Evolutionary conservation across 2,888 invertebrate genomes (phyloP), one percentile per base, ranked within the genome.

Genomic region (Lypha dubia): DNA sequence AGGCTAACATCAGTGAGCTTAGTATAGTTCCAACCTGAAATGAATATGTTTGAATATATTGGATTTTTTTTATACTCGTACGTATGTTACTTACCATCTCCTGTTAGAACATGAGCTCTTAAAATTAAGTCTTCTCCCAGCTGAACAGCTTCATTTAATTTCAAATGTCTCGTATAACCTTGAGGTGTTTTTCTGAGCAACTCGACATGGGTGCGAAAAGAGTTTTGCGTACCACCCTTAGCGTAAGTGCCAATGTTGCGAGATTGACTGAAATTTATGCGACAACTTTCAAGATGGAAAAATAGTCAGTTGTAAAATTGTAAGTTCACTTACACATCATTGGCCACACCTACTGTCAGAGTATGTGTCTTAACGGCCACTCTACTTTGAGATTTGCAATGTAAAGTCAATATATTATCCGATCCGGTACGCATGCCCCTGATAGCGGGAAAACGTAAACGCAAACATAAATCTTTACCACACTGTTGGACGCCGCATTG

Each of bases 61-160:
- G n/a, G 0, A 49, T 9, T 13, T 51, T 51, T 5, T 53, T 5
- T 24, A 35, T 35, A 3, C 1, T 0, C 0, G n/a, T 35, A 20
- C 1, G 28, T 4, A 4, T 17, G 9, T 35, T 24, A 56, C 89
- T 88, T 89, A 94, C 94, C 94, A 90, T 94, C 94, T 58, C 93
- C 94, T 17, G 93, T 91, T 73, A 93, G 90, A 13, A 94, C 93
- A 84, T 93, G 91, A 8, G 93, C 93, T 38, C 93, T 91, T 35
- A 94, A 87, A 56, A 94, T 87, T 41, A 94, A 89, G 81, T 94
- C 94, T 88, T 94, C 94, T 4, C 94, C 94, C 56, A 94, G 89
- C 79, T 93, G 92, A 0, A 94, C 94, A 5, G 93, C 91, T 5
- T 93, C 94, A 67, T 94, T 93, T 0, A 92, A 89, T 80, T 93